Base-by-base conservation (phyloP, 2,113 vertebrate genomes). In the Alligator sinensis region DNA sequence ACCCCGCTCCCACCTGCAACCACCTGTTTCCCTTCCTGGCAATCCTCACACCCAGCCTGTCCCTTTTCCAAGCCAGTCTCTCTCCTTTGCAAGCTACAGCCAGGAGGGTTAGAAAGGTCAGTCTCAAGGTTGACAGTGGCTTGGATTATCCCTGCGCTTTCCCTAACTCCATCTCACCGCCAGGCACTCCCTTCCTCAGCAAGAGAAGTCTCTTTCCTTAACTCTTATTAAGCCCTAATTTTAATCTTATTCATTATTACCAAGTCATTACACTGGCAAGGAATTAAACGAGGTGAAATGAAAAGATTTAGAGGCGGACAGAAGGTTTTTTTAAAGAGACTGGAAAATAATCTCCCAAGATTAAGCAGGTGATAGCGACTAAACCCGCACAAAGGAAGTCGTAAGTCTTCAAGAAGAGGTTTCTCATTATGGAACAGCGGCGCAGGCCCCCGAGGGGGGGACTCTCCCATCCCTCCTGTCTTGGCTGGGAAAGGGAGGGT, bases 191-290 rank as follows among this genome's bases (percentile, higher is more conserved):
- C 90, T 82, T 94, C 90, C 80, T 95, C 92, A 80, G 92, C 76
- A 76, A 92, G 86, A 72, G 84, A 79, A 68, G 68, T 28, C 28
- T 77, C 84, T 93, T 84, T 83, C 66, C 92, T 82, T 82, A 84
- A 84, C 81, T 38, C 86, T 90, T 94, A 92, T 79, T 94, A 93
- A 94, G 87, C 92, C 92, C 92, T 70, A 38, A 62, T 68, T 92
- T 91, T 92, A 93, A 96, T 95, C 70, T 95, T 91, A 63, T 76
- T 95, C 95, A 77, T 96, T 94, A 81, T 92, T 64, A 76, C 55
- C 86, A 54, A 86, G 61, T 93, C 92, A 77, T 97, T 93, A 88
- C 59, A 64, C 89, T 88, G 82, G 66, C 54, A 11, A 84, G 88
- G 86, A 92, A 96, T 89, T 92, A 94, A 95, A 95, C 34, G 82